A percentile compares a stretch with the other conserved stretches of the same genome.
Conservation (phyloP, 2,113 vertebrate genomes). For the Beaufortia kweichowensis region DNA sequence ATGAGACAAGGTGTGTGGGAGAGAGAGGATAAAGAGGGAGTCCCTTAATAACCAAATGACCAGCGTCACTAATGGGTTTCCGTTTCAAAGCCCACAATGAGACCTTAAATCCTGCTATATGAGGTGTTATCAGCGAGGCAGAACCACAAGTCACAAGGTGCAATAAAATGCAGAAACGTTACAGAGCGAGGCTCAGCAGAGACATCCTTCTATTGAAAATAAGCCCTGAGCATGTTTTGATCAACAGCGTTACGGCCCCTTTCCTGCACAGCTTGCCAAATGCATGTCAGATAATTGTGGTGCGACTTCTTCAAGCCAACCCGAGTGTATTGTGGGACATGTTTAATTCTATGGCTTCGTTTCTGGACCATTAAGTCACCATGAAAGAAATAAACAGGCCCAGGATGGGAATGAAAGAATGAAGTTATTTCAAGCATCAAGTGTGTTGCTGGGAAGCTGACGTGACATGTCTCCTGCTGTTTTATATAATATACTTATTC, state of each 20-base stretch:
- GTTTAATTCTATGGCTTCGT: not conserved
- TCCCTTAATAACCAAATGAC: not conserved
- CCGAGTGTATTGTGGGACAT: not conserved
- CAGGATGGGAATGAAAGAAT: not conserved
- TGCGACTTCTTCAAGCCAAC: not conserved
- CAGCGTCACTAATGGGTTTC: not conserved
- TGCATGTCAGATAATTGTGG: not conserved
- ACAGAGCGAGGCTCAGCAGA: not conserved
- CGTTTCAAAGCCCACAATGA: not conserved
- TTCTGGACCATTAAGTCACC: not conserved
- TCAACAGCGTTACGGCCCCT: slow-evolving; percentile 5
- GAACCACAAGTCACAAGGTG: not conserved
- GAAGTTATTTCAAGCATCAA: not conserved
- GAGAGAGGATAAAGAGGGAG: not conserved
- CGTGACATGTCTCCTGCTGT: no score
- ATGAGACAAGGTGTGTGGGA: slow-evolving; percentile 2
- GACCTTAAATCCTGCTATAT: not conserved
- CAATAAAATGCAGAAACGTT: not conserved
- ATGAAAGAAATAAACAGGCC: not conserved
- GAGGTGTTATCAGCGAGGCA: not conserved
- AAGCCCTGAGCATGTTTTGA: slow-evolving; percentile 12
- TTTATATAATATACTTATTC: no score
- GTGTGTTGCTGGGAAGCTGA: not conserved
- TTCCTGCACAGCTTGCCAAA: slow-evolving; percentile 15
- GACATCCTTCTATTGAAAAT: not conserved